Evolutionary conservation across 2,888 invertebrate genomes (phyloP), one percentile per base, ranked within the genome.

Genomic region (Coenonympha arcania): DNA sequence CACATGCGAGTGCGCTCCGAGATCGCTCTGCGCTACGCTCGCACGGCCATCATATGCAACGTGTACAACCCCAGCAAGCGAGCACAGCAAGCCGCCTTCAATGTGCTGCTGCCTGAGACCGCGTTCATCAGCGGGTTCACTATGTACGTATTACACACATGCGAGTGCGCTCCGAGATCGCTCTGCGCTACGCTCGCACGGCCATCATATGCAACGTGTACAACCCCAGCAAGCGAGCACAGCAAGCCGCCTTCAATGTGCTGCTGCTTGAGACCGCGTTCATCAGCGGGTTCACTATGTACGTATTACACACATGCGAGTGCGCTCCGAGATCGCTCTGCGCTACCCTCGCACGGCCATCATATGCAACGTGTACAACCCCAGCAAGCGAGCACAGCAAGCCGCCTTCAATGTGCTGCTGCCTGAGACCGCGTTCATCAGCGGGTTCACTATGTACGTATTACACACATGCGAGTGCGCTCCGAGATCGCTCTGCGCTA

Each of bases 181-280:
- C 41, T 8, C 28, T 42, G 28, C 41, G 41, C 11, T 42, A 42
- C 68, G 90, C 91, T 6, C 88, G 87, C 56, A 92, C 92, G 0
- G 71, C 87, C 8, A 87, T 92, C 0, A 88, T 89, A 4, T 91
- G 91, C 56, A 82, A 85, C 55, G 88, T 92, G 22, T 87, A 86
- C 59, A 93, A 93, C 79, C 91, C 0, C 89, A 90, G 57, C 91
- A 92, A 69, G 80, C 86, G 39, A 92, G 11, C 41, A 2, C 18
- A 42, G 19, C 19, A 42, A 30, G 41, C 30, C 19, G 19, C 4
- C 6, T 42, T 92, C 75, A 85, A 88, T 39, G 88, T 92, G 4
- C 85, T 91, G n/a, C 72, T 92, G 40, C 92, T 92, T 0, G 90
- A 92, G 53, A 89, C 90, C 1, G 92, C 92, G 0, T 92, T 90